Evolutionary conservation across 2,888 invertebrate genomes (phyloP), one percentile per base, ranked within the genome.

Genomic region (Eudemis profundana): DNA sequence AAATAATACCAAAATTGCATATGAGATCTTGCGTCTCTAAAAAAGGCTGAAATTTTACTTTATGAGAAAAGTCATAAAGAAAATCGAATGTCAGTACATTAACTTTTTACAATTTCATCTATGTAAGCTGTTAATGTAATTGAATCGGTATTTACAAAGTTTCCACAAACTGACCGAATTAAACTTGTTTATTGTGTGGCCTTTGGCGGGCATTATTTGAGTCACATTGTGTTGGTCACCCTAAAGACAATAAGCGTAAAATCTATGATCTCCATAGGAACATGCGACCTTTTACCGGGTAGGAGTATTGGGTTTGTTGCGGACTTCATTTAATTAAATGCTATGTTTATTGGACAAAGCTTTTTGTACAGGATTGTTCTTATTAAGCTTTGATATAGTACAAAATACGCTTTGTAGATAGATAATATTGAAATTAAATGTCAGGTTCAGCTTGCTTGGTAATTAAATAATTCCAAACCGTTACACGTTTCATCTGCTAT

Each of bases 191-290:
- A 63, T 49, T 56, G 56, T 47, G 36, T 3, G 40, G 17, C 56
- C 49, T 63, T 49, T 63, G 63, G 29, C 40, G 40, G 15, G 29
- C 40, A 56, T 63, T 63, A 56, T 49, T 56, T 23, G 49, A 44
- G 12, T n/a, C 19, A 0, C 27, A 42, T 29, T 21, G 38, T 19
- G 21, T 1, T 7, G 12, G n/a, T 7, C 12, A 3, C 12, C 19
- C 36, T 21, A 19, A 14, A 36, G 8, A 14, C 7, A 23, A 53
- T n/a, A 38, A 38, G 4, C 53, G 1, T 40, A 54, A 40, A 3
- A 40, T 10, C 10, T 10, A 5, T 14, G 15, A 23, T 38, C 4
- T 40, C 15, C 2, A 12, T 23, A 15, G 23, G 4, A 10, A 53
- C n/a, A 38, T 15, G 7, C 17, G 23, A 23, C 23, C 14, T 53